These are phyloP conservation scores for Dysidea cf. avara DNA, from an alignment of 37 sponge, comb jelly and placozoan genomes.

Conservation along the genomic window DNA sequence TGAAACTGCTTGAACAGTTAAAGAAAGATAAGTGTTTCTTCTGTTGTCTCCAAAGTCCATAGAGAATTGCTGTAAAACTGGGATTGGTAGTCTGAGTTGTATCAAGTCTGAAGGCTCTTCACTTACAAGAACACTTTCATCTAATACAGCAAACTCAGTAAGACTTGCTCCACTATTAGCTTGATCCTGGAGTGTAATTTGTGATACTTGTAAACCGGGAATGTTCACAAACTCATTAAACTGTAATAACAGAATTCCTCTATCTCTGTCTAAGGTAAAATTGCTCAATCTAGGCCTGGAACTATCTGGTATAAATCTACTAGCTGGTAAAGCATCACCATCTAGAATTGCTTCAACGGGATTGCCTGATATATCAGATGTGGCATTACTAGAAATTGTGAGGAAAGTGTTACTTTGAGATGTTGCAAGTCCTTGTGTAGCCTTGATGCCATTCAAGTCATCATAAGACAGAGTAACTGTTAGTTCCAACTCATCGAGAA, in stretches of 20 bases:
- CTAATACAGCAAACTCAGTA: slow-evolving; percentile 23
- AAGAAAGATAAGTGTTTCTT: slow-evolving; percentile 66
- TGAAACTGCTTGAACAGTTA: slow-evolving; percentile 50
- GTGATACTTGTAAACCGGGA: slow-evolving; percentile 30
- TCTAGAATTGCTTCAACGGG: slow-evolving; percentile 33
- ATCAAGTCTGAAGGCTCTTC: slow-evolving; percentile 8
- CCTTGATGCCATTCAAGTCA: slow-evolving; percentile 79
- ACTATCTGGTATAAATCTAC: slow-evolving; percentile 53
- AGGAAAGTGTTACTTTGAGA: slow-evolving; percentile 61
- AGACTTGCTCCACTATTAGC: slow-evolving; percentile 39
- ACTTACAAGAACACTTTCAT: slow-evolving; percentile 44
- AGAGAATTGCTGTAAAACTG: slow-evolving; percentile 25
- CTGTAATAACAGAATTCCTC: slow-evolving; percentile 52
- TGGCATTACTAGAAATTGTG: slow-evolving; percentile 38
- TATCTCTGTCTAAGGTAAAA: slow-evolving; percentile 77
- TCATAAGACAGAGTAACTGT: slow-evolving; percentile 43
- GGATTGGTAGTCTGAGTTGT: slow-evolving; percentile 51
- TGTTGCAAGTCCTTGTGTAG: slow-evolving; percentile 57
- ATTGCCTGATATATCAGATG: slow-evolving; percentile 73
- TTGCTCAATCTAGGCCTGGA: slow-evolving; percentile 41
- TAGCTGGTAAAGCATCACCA: slow-evolving; percentile 54
- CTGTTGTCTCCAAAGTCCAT: slow-evolving; percentile 37
- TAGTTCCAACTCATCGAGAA: slow-evolving; percentile 11
- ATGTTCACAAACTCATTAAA: slow-evolving; percentile 78
- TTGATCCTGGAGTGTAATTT: slow-evolving; percentile 65